Evolutionary conservation across 2,113 vertebrate species (phyloP).

Genomic region (Podarcis cretensis): DNA sequence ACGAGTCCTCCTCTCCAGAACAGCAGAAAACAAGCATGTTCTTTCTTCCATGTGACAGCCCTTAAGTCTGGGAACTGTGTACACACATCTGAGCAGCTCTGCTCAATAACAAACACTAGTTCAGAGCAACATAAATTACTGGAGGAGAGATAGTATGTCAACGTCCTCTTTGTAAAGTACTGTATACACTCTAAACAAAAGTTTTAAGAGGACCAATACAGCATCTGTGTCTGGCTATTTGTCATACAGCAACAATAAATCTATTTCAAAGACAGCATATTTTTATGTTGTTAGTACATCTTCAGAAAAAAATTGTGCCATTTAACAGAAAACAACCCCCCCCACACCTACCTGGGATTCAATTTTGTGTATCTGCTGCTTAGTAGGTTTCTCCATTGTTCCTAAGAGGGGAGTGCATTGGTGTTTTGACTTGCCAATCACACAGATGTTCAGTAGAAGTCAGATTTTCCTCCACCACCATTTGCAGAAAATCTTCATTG

Average conservation of each 20-base stretch:
- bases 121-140: background rate
- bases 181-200: background rate
- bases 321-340: background rate
- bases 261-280: constrained; percentile 7
- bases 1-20: too few species aligned
- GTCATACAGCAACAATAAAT: background rate
- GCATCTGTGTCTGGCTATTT: background rate
- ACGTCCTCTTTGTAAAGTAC: background rate
- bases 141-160: background rate
- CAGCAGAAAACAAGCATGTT: too few species aligned
- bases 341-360: background rate
- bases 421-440: background rate
- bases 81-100: background rate
- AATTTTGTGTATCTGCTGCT: background rate
- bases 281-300: background rate
- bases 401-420: background rate
- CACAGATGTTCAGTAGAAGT: constrained; percentile 2
- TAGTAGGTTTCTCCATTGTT: constrained; percentile 28
- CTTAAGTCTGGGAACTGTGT: background rate
- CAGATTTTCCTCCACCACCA: background rate
- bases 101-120: background rate
- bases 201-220: background rate
- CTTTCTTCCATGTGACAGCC: too few species aligned
- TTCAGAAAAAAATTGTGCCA: background rate
- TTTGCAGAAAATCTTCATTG: background rate